Conservation (phyloP, 2,797 vertebrate genomes). For the Mus spretus region DNA sequence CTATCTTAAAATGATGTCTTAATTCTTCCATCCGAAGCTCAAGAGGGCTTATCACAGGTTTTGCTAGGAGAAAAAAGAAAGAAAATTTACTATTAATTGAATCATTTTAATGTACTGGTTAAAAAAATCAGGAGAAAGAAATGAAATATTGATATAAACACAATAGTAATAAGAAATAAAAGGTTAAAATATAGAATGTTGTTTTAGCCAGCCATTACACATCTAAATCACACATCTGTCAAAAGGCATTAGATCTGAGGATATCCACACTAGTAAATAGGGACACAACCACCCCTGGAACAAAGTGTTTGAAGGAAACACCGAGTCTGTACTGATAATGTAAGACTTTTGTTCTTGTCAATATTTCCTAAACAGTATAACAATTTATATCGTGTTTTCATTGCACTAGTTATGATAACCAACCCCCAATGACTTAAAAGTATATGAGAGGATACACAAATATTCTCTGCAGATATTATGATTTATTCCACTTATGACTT, state of each 20-base stretch:
- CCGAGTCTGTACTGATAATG: background rate
- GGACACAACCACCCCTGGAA: background rate
- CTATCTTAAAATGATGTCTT: conserved; percentile 98
- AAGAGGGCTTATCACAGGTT: conserved; percentile 96
- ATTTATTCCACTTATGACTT: background rate
- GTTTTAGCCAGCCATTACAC: conserved; percentile 13
- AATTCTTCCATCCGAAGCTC: conserved; percentile 98
- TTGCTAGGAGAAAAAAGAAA: conserved; percentile 89
- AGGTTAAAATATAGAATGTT: conserved; percentile 50
- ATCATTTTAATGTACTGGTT: conserved; percentile 39
- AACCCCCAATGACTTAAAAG: background rate
- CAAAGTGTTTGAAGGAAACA: background rate
- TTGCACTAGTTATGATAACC: background rate
- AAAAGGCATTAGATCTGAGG: conserved; percentile 62
- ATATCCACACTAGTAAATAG: background rate
- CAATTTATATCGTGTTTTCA: background rate
- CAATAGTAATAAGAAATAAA: background rate
- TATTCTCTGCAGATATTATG: background rate
- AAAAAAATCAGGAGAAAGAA: conserved; percentile 52
- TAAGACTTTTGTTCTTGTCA: background rate
- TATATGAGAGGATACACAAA: background rate
- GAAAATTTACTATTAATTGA: conserved; percentile 69
- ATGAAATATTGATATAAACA: background rate
- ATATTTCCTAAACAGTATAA: background rate
- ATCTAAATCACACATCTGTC: conserved; percentile 9